Percentiles rank a stretch among this genome's conserved stretches.
phyloP scores from a whole-genome alignment of 2,888 invertebrate species.

The Cheilosia grossa region DNA sequence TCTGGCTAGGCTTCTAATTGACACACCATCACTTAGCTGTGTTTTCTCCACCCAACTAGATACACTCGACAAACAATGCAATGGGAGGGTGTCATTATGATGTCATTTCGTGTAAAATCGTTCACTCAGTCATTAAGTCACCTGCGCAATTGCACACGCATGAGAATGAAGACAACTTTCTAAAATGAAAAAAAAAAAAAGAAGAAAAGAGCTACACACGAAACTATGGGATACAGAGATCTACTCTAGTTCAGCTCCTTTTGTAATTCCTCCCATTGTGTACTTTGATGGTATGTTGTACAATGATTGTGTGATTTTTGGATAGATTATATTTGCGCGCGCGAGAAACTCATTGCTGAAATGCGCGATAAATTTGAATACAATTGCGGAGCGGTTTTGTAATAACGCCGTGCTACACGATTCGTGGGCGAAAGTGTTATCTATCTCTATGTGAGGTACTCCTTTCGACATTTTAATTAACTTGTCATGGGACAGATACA shows the following conservation, averaged over 20 bases:
- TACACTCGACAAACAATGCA: constrained; percentile 42
- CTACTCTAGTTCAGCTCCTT: constrained; percentile 31
- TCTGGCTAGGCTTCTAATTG: constrained; percentile 46
- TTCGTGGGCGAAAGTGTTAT: constrained; percentile 44
- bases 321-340: constrained; percentile 37
- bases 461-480: constrained; percentile 54
- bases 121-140: constrained; percentile 71
- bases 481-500: constrained; percentile 37
- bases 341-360: constrained; percentile 51
- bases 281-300: constrained; percentile 40
- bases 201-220: constrained; percentile 4
- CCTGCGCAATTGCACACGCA: constrained; percentile 64
- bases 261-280: constrained; percentile 32
- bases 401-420: constrained; percentile 27
- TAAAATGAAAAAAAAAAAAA: constrained; percentile 41
- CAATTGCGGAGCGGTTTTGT: constrained; percentile 58
- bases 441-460: not conserved
- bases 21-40: constrained; percentile 48
- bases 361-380: constrained; percentile 63
- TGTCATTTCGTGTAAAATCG: constrained; percentile 70
- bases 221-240: constrained; percentile 27
- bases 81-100: constrained; percentile 61
- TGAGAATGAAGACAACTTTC: constrained; percentile 65
- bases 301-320: constrained; percentile 47
- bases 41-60: constrained; percentile 25